Evolutionary conservation across 1,140 invertebrate genomes (phyloP).

Genomic region (Bombus superbus): DNA sequence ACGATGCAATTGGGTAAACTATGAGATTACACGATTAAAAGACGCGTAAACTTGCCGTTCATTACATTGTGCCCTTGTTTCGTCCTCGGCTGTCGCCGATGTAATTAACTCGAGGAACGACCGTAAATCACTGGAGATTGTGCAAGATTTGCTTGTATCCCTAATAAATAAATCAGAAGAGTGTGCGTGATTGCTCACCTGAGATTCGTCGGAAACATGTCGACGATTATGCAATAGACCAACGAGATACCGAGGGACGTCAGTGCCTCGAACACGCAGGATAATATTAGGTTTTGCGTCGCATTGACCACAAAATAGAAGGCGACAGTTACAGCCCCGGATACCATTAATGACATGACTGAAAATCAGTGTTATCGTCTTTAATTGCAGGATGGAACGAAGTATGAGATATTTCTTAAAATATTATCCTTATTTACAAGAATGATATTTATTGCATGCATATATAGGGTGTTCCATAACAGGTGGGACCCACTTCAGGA

Average conservation of each 20-base stretch:
- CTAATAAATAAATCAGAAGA: constrained; percentile 18
- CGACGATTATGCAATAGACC: constrained; percentile 89
- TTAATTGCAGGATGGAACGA: background rate
- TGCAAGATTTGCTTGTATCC: background rate
- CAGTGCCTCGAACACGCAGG: constrained; percentile 89
- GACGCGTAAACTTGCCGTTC: background rate
- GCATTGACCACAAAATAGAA: constrained; percentile 89
- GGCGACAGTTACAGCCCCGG: constrained; percentile 89
- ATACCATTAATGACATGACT: constrained; percentile 89
- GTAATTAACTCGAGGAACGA: background rate
- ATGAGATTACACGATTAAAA: background rate
- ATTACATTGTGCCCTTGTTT: background rate
- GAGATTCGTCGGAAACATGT: constrained; percentile 90
- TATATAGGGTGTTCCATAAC: too few species aligned
- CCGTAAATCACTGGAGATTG: background rate
- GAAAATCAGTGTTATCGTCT: constrained; percentile 67
- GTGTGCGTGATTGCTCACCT: constrained; percentile 81
- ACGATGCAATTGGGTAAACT: constrained; percentile 7
- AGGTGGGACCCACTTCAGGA: too few species aligned
- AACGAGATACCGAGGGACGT: constrained; percentile 89
- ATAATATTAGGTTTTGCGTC: constrained; percentile 87
- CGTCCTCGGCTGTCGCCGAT: background rate
- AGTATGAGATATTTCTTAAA: too few species aligned
- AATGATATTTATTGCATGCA: background rate
- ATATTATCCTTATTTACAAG: too few species aligned